Percentiles rank a stretch among this genome's conserved stretches.
Evolutionary conservation across 2,888 invertebrate species (phyloP).

Genomic region (Dolichopus griseipennis): DNA sequence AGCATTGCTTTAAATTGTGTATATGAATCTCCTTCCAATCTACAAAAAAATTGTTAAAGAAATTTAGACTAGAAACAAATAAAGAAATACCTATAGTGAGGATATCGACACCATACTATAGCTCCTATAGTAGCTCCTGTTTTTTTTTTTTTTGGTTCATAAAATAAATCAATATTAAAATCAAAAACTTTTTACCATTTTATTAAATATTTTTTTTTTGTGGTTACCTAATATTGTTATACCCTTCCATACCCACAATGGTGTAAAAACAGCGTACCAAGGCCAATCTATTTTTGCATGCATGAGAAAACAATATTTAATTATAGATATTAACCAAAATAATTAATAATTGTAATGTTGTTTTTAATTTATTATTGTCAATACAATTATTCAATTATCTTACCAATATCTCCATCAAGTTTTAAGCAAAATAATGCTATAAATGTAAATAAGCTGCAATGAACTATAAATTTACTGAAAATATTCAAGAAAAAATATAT

Average conservation of each 20-base stretch:
- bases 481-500: constrained; percentile 30
- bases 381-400: constrained; percentile 14
- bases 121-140: constrained; percentile 82
- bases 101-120: constrained; percentile 92
- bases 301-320: neutral
- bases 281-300: constrained; percentile 59
- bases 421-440: constrained; percentile 82
- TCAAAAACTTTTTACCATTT: no score
- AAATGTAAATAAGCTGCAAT: constrained; percentile 85
- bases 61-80: neutral
- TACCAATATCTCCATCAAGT: constrained; percentile 68
- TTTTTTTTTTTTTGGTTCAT: neutral
- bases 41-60: constrained; percentile 41
- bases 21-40: constrained; percentile 91
- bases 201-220: no score
- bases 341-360: no score
- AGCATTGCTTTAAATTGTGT: constrained; percentile 98
- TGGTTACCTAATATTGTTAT: constrained; percentile 57
- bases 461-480: constrained; percentile 94
- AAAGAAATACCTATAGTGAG: constrained; percentile 70
- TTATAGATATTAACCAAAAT: no score
- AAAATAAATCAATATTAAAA: neutral
- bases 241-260: constrained; percentile 96
- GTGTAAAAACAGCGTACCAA: constrained; percentile 92
- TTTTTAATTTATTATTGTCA: neutral